These are phyloP conservation scores for Nycteola revayana DNA, from an alignment of 2,888 invertebrate genomes.

Conservation along the genomic window DNA sequence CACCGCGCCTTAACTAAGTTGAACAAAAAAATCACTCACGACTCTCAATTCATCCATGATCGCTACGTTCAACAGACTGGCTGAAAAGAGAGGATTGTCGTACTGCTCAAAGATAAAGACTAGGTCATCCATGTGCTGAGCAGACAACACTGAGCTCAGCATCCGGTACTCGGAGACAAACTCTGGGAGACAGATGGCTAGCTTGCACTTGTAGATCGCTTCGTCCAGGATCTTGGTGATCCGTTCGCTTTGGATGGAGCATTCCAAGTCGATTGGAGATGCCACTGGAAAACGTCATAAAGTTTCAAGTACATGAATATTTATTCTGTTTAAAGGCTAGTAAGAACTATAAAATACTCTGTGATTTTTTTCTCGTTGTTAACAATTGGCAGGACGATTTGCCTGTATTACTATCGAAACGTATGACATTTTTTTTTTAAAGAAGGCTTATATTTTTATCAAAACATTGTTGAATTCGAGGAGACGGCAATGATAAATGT, in stretches of 20 bases:
- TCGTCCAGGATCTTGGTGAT: conserved; percentile 77
- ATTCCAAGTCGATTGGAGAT: conserved; percentile 75
- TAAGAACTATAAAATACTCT: too few species aligned
- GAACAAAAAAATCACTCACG: too few species aligned
- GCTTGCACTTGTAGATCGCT: conserved; percentile 68
- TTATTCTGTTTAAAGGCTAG: too few species aligned
- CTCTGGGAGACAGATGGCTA: conserved; percentile 62
- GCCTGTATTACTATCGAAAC: too few species aligned
- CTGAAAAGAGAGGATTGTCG: conserved; percentile 62
- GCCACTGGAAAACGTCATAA: conserved; percentile 39
- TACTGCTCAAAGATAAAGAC: conserved; percentile 71
- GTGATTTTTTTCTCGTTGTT: too few species aligned
- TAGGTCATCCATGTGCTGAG: conserved; percentile 64
- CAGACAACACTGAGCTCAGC: conserved; percentile 46
- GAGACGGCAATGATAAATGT: too few species aligned
- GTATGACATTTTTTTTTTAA: too few species aligned
- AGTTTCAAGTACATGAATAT: too few species aligned
- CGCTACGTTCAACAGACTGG: conserved; percentile 58
- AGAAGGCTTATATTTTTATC: too few species aligned
- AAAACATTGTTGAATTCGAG: too few species aligned
- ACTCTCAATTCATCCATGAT: conserved; percentile 66
- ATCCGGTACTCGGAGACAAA: conserved; percentile 62
- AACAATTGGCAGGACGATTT: too few species aligned
- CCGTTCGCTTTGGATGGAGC: conserved; percentile 77
- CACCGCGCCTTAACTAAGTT: too few species aligned